A percentile compares a stretch with the other conserved stretches of the same genome.
Evolutionary conservation across 2,888 invertebrate species (phyloP).

Genomic region (Leuctra nigra): DNA sequence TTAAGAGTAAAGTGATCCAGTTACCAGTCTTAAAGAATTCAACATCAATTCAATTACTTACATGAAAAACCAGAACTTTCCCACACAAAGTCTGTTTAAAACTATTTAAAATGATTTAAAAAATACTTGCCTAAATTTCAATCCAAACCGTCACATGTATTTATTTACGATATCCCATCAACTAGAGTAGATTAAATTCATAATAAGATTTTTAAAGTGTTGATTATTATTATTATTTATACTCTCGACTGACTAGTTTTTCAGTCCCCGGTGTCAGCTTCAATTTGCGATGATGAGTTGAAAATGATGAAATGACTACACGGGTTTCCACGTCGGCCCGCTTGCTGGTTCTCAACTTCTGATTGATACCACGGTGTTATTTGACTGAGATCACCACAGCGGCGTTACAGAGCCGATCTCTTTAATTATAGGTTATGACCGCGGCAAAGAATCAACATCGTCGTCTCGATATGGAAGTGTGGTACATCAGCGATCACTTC

Average conservation of each 20-base stretch:
- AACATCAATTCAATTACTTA: too few relatives aligned
- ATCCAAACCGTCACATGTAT: not conserved
- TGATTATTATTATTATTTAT: conserved; percentile 8
- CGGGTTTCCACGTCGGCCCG: not conserved
- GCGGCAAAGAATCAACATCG: not conserved
- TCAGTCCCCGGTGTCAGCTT: conserved; percentile 15
- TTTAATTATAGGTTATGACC: conserved; percentile 1
- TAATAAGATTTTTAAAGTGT: conserved; percentile 6
- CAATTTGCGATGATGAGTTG: conserved; percentile 17
- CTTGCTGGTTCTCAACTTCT: not conserved
- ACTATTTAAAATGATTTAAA: not conserved
- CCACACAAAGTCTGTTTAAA: too few relatives aligned
- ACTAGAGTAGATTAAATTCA: conserved; percentile 2
- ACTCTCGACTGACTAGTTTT: not conserved
- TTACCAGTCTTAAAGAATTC: too few relatives aligned
- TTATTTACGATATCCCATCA: not conserved
- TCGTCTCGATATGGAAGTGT: not conserved
- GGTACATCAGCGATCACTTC: too few relatives aligned
- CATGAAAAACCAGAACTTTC: too few relatives aligned
- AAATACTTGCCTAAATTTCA: not conserved
- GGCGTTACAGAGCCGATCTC: not conserved
- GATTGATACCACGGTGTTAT: conserved; percentile 5
- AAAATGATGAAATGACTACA: conserved; percentile 19
- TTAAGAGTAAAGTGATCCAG: too few relatives aligned
- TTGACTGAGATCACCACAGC: not conserved